Base-by-base conservation (phyloP, 2,797 vertebrate genomes). In the Lutra lutra region DNA sequence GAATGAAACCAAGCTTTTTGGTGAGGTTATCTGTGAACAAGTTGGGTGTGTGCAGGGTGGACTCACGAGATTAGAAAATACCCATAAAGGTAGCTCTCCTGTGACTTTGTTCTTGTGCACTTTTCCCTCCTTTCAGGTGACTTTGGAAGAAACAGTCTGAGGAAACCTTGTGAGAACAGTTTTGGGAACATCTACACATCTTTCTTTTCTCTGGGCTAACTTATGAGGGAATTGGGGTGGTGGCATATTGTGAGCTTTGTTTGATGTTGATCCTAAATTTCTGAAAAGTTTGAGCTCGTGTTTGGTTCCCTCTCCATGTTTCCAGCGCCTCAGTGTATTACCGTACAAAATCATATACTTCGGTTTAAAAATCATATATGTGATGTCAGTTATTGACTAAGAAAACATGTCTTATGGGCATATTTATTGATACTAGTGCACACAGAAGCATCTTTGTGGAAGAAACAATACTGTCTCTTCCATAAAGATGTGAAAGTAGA, bases 351-450 rank as follows among this genome's bases (percentile, higher is more conserved):
- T 46, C 25, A 86, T 83, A 89, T 82, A 43, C 78, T 93, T 72
- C 80, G 86, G 70, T 79, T 95, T 92, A 89, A 88, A 88, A 88
- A 86, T 89, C 66, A 86, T 32, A 18, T 62, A 23, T 62, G 15
- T 85, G 32, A 46, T 85, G 9, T 80, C 78, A 43, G 18, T 72
- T 95, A 72, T 68, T 95, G 77, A 79, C 80, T 94, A 83, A 77
- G 51, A 93, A 95, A 95, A 27, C 7, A 58, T 27, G 70, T 29
- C 56, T 96, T 40, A 86, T 95, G n/a, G 91, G 83, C 66, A 18
- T 75, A 35, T 84, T 86, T 73, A 72, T 32, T 86, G 68, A 91
- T 58, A 68, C 14, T 54, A 25, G 20, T 20, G 29, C 9, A 73
- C 51, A 35, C 5, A 90, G 32, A 92, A 73, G 54, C 64, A 25